These are phyloP conservation scores for Ascaphus truei DNA, from an alignment of 2,113 vertebrate genomes.

Conservation along the genomic window DNA sequence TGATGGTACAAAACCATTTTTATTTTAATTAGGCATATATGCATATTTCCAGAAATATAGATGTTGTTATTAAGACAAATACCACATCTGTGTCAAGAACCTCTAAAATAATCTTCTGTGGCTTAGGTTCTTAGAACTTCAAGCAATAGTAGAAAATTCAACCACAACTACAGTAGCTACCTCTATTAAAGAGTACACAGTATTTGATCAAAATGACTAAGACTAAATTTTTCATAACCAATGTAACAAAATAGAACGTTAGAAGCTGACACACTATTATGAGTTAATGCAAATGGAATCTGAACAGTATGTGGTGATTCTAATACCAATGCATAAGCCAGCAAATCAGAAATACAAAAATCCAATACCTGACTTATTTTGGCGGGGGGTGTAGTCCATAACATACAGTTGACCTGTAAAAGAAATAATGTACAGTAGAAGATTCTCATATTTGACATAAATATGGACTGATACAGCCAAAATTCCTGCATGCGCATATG, in stretches of 20 bases:
- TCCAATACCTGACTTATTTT: conserved; percentile 36
- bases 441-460: background rate
- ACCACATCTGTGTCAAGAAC: too few relatives aligned
- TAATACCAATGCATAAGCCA: conserved; percentile 22
- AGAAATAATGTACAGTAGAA: conserved; percentile 34
- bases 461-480: background rate
- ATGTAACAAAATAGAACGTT: background rate
- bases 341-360: conserved; percentile 28
- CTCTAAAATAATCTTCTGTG: too few relatives aligned
- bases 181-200: too few relatives aligned
- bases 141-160: too few relatives aligned
- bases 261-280: background rate
- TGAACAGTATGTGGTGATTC: conserved; percentile 12
- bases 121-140: too few relatives aligned
- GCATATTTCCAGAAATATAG: too few relatives aligned
- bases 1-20: too few relatives aligned
- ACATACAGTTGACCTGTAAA: conserved; percentile 36
- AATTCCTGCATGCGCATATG: background rate
- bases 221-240: background rate
- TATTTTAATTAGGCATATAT: too few relatives aligned
- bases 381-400: conserved; percentile 28
- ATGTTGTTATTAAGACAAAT: too few relatives aligned
- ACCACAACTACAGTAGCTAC: too few relatives aligned
- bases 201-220: too few relatives aligned
- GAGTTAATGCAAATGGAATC: conserved; percentile 17